A percentile compares a stretch with the other conserved stretches of the same genome.
These are phyloP conservation scores for Myiozetetes cayanensis DNA, from an alignment of 2,113 vertebrate species.

Conservation along the genomic window DNA sequence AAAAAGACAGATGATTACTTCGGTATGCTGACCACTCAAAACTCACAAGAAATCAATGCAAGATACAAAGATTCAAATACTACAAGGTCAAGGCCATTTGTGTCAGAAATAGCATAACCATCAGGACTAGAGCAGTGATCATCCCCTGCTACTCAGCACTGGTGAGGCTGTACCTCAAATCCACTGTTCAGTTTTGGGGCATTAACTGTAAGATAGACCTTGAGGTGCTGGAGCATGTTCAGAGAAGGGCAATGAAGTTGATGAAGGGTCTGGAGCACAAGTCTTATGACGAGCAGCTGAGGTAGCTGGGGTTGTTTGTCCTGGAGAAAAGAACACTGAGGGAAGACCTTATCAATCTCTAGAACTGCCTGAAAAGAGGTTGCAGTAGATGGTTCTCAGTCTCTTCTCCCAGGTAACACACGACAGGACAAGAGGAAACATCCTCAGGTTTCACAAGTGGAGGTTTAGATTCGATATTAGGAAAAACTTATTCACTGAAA, in stretches of 20 bases:
- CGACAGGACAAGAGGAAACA: neutral
- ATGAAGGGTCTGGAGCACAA: neutral
- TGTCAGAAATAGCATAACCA: neutral
- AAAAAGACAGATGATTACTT: neutral
- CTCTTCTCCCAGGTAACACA: no score
- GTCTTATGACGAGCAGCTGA: neutral
- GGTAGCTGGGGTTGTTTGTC: neutral
- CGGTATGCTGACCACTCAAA: slow-evolving; percentile 40
- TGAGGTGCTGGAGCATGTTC: neutral
- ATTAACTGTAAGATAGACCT: neutral
- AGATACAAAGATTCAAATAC: neutral
- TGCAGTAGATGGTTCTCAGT: neutral
- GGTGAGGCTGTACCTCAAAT: neutral
- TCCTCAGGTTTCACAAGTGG: neutral
- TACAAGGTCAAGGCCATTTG: slow-evolving; percentile 33
- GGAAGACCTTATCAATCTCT: neutral
- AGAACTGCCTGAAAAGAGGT: neutral
- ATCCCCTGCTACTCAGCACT: fast-evolving
- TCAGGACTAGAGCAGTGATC: neutral
- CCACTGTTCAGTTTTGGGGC: neutral
- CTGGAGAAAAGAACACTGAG: neutral
- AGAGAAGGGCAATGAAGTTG: neutral
- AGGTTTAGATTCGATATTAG: neutral
- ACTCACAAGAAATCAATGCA: slow-evolving; percentile 42
- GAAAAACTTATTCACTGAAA: neutral